phyloP scores from a whole-genome alignment of 2,113 vertebrate genomes.

The Platanista minor region DNA sequence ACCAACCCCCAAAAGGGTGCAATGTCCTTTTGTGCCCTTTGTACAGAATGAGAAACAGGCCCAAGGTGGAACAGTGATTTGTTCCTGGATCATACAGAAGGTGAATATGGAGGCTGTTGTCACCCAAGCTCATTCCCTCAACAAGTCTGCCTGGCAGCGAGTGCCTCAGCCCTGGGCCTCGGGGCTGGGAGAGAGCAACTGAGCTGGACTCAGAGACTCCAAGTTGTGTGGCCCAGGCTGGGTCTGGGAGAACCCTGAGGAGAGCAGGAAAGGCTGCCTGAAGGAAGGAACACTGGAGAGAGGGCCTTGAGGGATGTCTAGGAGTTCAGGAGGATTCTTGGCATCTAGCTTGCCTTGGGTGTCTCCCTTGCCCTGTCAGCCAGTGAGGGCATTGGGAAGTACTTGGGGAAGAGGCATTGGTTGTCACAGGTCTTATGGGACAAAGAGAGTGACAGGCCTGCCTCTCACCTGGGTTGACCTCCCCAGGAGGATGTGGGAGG shows the following conservation, averaged over 20 bases:
- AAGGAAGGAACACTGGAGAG: neutral
- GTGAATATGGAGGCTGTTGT: neutral
- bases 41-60: neutral
- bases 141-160: too few relatives aligned
- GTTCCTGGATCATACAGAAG: neutral
- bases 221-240: neutral
- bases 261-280: neutral
- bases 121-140: neutral
- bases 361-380: neutral
- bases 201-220: neutral
- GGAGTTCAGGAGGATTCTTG: neutral
- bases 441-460: neutral
- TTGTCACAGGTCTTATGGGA: neutral
- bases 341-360: neutral
- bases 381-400: neutral
- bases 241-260: neutral
- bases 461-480: conserved; percentile 14
- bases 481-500: neutral
- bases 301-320: neutral
- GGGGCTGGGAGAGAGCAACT: neutral
- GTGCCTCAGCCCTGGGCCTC: neutral
- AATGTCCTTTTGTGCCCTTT: neutral
- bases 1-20: neutral
- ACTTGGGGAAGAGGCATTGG: neutral
- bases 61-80: neutral